Conservation (phyloP, 2,797 vertebrate genomes). For the Furcifer pardalis region DNA sequence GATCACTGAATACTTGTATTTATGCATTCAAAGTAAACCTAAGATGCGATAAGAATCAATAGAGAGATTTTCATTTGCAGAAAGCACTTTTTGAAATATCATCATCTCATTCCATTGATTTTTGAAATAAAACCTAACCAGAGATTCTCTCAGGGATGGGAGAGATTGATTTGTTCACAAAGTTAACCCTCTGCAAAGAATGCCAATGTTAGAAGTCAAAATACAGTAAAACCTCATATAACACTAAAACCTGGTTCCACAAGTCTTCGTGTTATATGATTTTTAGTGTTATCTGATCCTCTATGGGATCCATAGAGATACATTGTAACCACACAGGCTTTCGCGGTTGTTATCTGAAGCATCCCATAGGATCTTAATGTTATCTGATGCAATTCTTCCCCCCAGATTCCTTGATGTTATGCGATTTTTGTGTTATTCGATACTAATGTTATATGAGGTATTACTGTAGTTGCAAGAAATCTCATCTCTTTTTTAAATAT, state of each 20-base stretch:
- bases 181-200: constrained; percentile 60
- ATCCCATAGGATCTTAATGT: no score
- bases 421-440: no score
- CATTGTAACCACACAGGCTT: no score
- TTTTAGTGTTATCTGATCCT: no score
- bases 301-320: no score
- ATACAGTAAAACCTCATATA: no score
- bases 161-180: constrained; percentile 67
- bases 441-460: no score
- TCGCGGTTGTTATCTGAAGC: no score
- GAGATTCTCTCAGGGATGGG: constrained; percentile 59
- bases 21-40: constrained; percentile 12
- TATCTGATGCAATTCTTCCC: no score
- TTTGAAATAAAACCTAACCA: constrained; percentile 55
- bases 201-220: constrained; percentile 61
- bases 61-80: constrained; percentile 51
- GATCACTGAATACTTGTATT: constrained; percentile 6
- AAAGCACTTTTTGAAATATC: constrained; percentile 50
- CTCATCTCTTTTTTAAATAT: neutral
- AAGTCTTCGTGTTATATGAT: no score
- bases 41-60: constrained; percentile 41
- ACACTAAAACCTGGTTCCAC: no score
- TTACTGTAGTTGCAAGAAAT: constrained; percentile 59
- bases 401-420: no score
- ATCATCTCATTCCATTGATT: constrained; percentile 36